Percentiles rank a stretch among this genome's conserved stretches.
Conservation (phyloP, 2,113 vertebrate species). For the Formicarius rufipectus region DNA sequence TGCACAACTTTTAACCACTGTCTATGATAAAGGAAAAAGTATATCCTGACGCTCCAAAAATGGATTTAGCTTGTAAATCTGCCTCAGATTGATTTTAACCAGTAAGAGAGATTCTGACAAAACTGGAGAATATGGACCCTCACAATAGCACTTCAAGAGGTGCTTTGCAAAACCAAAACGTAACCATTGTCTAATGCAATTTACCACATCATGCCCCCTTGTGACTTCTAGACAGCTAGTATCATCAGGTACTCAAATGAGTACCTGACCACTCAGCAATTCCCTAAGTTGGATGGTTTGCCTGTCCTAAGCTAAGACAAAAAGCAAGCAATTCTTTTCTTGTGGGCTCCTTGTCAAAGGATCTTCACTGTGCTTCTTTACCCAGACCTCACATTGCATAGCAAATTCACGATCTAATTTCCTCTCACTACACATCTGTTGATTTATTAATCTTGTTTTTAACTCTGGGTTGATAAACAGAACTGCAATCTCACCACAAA, state of each 20-base stretch:
- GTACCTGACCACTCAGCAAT: not conserved
- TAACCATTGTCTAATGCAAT: not conserved
- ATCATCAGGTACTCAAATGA: not conserved
- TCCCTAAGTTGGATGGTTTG: not conserved
- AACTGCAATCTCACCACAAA: not conserved
- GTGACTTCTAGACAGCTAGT: not conserved
- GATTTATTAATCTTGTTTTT: not conserved
- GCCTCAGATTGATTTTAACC: not conserved
- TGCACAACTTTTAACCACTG: not conserved
- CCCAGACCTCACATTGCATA: not conserved
- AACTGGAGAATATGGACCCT: not conserved
- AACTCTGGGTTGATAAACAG: not conserved
- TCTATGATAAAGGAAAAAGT: not conserved
- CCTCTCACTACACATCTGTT: not conserved
- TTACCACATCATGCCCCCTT: not conserved
- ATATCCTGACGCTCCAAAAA: not conserved
- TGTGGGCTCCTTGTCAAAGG: not conserved
- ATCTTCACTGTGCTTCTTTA: not conserved
- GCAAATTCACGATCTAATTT: not conserved
- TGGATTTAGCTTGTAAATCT: not conserved
- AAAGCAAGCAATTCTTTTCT: not conserved
- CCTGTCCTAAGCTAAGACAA: not conserved
- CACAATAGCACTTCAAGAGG: not conserved
- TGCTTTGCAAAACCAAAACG: not conserved
- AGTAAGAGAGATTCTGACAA: not conserved